Base-by-base conservation (phyloP, 2,113 vertebrate genomes). In the Lota lota region DNA sequence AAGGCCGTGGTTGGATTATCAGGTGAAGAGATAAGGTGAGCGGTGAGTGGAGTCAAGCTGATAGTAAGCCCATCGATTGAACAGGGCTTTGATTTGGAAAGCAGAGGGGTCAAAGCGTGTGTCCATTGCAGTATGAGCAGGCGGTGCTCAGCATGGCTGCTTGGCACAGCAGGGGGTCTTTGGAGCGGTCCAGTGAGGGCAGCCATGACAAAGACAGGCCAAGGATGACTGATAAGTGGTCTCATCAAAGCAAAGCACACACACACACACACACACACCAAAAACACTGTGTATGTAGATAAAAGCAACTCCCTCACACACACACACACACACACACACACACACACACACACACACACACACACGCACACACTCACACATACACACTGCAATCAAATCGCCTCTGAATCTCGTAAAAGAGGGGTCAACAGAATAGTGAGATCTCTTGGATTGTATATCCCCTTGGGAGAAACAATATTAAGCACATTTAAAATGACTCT, bases 21-120 rank as follows among this genome's bases (percentile, higher is more conserved):
- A 77, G 72, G 36, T 66, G 69, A 68, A 75, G 76, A 80, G 88
- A 90, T 89, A 84, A 74, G 40, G 40, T 1, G 40, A 14, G 40
- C 10, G 40, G 40, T 12, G 10, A 2, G 10, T 14, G 40, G 40
- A 47, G 40, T 47, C 73, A 71, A 53, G 75, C 79, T 79, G 84
- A 83, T 88, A 85, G 88, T 88, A 75, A 79, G 64, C 67, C 60
- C 77, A 87, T 88, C 64, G 88, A 87, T 85, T 82, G 58, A 61
- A 61, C 72, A 61, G 72, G 59, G 81, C 74, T 76, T 74, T 74
- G 60, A 74, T 75, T 83, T 67, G 77, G 73, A 66, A 83, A 82
- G 78, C 66, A 67, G 22, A 53, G 50, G 50, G 21, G 59, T 22
- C 59, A 22, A 1, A 21, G 53, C 56, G 20, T 16, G 16, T 20